Evolutionary conservation across 2,888 invertebrate genomes (phyloP), one percentile per base, ranked within the genome.

Genomic region (Elysia crispata): DNA sequence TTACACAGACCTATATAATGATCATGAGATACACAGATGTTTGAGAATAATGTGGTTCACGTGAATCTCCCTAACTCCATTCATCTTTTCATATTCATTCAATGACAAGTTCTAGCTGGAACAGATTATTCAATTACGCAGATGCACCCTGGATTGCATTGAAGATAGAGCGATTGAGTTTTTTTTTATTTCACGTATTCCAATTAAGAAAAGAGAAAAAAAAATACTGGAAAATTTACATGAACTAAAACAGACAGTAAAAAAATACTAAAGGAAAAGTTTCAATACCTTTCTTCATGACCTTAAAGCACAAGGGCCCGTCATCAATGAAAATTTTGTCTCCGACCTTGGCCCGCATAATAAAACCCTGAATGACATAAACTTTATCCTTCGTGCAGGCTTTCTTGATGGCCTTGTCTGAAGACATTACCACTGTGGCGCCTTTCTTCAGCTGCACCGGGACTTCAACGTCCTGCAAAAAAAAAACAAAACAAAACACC

Each of bases 261-360:
- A 18, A 11, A 41, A 41, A 41, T 31, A 33, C 30, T 6, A 69
- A 18, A 69, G 18, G 33, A 31, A 69, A 33, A 20, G 20, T 13
- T 23, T 15, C 1, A 66, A 28, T 28, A 30, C 30, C 28, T 66
- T 60, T 60, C 60, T 60, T 23, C 60, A 60, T 5, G 5, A 66
- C 97, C 91, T 96, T 94, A 86, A 99, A 93, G 0, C 97, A 97
- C 87, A 99, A 97, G 49, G 99, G 95, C 18, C 99, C 99, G 90
- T 99, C 98, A 89, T 99, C 98, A 81, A 99, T 95, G 93, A 95
- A 98, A 84, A 99, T 95, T 73, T 95, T 94, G 91, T 96, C 96
- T 82, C 97, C 97, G 11, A 86, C 81, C 15, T 83, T 78, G 60
- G 98, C 95, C 0, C 97, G 97, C 86, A 96, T 96, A 3, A 96